Base-by-base conservation (phyloP, 1,140 invertebrate species). In the Ganaspis sp. region DNA sequence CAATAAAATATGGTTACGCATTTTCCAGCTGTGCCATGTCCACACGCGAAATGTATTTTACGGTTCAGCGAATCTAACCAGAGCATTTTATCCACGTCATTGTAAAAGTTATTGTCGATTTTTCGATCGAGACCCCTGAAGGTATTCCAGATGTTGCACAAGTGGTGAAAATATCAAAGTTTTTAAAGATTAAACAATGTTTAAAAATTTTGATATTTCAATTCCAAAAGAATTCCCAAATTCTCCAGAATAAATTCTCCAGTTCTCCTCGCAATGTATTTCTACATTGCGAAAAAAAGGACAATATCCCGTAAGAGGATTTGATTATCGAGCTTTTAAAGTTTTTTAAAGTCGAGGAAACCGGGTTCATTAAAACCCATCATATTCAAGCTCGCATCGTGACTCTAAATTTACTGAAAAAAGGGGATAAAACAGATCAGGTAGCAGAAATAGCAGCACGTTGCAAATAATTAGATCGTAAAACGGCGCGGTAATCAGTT, bases 391-490 rank as follows among this genome's bases (percentile, higher is more conserved):
- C 29, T 34, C 6, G 29, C 6, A 34, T 34, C 6, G 29, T 34
- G 29, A 6, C 29, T 34, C 29, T 34, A 34, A 34, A 34, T 34
- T 34, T 34, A 34, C 29, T 34, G n/a, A 34, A 34, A 1, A 19
- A 15, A 2, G 54, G 21, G 8, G 21, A 15, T 0, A 15, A 58
- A 9, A 23, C 19, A 4, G 21, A 12, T 29, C 12, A 26, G 21
- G 12, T 21, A 64, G 4, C 15, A 58, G 54, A 26, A 64, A 26
- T 9, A 8, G 9, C 8, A 53, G 53, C 54, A 64, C 23, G 26
- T 64, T 34, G 54, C 11, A 29, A 64, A 64, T 64, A 34, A 64
- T 64, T 29, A 29, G 54, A 64, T 64, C 54, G 54, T 29, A 64
- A 29, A 64, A 64, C 23, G 54, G 23, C 5, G 54, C 9, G 26